Percentiles rank a stretch among this genome's conserved stretches.
Evolutionary conservation across 2,797 vertebrate species (phyloP).

Genomic region (Intellagama lesueurii): DNA sequence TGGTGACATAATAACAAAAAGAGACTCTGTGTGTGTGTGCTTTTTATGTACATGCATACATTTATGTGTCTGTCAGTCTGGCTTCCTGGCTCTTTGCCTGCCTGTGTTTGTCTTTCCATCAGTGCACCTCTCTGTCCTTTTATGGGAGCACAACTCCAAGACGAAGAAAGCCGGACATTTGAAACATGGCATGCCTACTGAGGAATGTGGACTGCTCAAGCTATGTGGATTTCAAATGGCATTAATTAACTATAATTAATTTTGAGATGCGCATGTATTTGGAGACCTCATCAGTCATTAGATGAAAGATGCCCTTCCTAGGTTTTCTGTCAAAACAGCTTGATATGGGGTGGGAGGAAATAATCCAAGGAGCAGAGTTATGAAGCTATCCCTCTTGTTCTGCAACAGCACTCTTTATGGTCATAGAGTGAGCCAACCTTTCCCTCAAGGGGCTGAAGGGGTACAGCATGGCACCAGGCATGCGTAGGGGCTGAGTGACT

Average conservation of each 20-base stretch:
- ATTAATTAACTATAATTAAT: neutral
- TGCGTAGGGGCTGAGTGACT: neutral
- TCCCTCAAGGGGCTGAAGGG: neutral
- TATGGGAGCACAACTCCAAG: too few relatives aligned
- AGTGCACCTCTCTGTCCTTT: too few relatives aligned
- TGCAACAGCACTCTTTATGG: neutral
- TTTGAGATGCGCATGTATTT: neutral
- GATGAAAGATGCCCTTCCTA: neutral
- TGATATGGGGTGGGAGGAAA: neutral
- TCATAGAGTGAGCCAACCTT: neutral
- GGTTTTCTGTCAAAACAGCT: neutral
- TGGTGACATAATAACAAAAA: neutral
- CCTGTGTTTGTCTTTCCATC: too few relatives aligned
- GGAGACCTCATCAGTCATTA: neutral
- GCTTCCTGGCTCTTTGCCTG: too few relatives aligned
- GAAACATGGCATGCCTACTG: neutral
- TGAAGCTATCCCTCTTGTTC: neutral
- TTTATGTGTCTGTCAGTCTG: neutral
- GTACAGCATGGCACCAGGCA: neutral
- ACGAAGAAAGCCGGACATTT: neutral
- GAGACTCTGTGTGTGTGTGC: neutral
- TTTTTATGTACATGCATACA: too few relatives aligned
- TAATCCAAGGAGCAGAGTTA: neutral
- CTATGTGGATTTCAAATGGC: neutral
- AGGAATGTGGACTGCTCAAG: neutral